phyloP scores from a whole-genome alignment of 2,888 invertebrate genomes.

The Drosophila multiciliata region DNA sequence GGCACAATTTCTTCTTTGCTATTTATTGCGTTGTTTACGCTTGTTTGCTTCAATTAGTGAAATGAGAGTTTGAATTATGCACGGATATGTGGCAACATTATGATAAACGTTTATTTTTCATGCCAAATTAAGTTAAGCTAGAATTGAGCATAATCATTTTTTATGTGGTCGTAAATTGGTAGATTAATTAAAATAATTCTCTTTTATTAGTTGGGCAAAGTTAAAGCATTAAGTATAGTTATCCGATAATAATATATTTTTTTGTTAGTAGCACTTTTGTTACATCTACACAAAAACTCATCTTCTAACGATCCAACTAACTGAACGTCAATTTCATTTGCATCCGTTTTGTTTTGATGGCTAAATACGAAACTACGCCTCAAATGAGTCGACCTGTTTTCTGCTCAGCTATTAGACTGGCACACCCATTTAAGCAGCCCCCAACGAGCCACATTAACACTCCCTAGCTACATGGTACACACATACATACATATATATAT shows the following conservation, averaged over 20 bases:
- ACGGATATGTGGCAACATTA: slow-evolving; percentile 6
- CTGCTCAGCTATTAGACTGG: slow-evolving; percentile 50
- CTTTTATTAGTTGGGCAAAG: background rate
- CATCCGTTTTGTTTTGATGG: slow-evolving; percentile 39
- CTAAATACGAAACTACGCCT: slow-evolving; percentile 25
- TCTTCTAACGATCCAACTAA: slow-evolving; percentile 6
- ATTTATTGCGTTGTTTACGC: slow-evolving; percentile 19
- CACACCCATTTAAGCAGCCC: slow-evolving; percentile 50
- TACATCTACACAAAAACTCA: slow-evolving; percentile 4
- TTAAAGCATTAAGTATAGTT: background rate
- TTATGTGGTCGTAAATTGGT: background rate
- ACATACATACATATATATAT: background rate
- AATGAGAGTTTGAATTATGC: slow-evolving; percentile 38
- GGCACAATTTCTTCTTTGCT: background rate
- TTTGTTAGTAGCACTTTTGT: background rate
- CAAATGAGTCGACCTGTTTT: slow-evolving; percentile 62
- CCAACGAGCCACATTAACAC: slow-evolving; percentile 3
- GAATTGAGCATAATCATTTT: background rate
- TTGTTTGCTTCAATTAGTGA: slow-evolving; percentile 46
- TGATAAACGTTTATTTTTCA: slow-evolving; percentile 2
- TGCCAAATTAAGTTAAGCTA: background rate
- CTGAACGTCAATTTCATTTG: slow-evolving; percentile 47
- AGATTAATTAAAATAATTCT: background rate
- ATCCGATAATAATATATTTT: background rate
- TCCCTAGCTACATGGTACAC: slow-evolving; percentile 10